A percentile compares a stretch with the other conserved stretches of the same genome.
Conservation (phyloP, 2,888 invertebrate species). For the Noctua fimbriata region DNA sequence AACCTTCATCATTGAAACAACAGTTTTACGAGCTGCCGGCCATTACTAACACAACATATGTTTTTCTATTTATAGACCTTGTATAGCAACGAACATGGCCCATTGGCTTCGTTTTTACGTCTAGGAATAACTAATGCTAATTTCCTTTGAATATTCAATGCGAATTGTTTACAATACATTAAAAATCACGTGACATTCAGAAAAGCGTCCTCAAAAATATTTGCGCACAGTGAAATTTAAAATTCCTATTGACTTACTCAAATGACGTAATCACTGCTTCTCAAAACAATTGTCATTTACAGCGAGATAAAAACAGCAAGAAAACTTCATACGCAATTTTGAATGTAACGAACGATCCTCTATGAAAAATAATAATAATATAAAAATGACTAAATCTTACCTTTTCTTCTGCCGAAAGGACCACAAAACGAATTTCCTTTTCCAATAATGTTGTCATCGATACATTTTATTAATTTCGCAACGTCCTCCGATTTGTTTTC, state of each 20-base stretch:
- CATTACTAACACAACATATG: constrained; percentile 58
- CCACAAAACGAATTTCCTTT: constrained; percentile 95
- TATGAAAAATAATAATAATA: neutral
- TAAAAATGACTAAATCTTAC: constrained; percentile 83
- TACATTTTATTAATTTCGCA: constrained; percentile 93
- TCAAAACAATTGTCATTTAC: neutral
- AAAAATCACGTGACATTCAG: constrained; percentile 21
- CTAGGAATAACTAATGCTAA: constrained; percentile 39
- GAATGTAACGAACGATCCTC: constrained; percentile 22
- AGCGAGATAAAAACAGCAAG: neutral
- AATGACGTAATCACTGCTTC: constrained; percentile 21
- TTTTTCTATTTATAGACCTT: constrained; percentile 58
- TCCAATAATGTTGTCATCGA: constrained; percentile 95
- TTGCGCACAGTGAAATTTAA: constrained; percentile 13
- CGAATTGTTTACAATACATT: constrained; percentile 32
- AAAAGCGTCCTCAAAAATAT: neutral
- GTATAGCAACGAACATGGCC: constrained; percentile 40
- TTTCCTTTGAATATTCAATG: constrained; percentile 44
- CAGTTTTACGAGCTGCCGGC: constrained; percentile 63
- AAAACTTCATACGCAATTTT: neutral
- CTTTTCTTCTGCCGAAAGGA: constrained; percentile 95
- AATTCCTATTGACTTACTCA: constrained; percentile 22
- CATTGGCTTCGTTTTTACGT: constrained; percentile 49
- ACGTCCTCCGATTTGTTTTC: constrained; percentile 92
- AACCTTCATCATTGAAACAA: constrained; percentile 69